These are phyloP conservation scores for Lycia hirtaria DNA, from an alignment of 2,888 invertebrate species.

Conservation along the genomic window DNA sequence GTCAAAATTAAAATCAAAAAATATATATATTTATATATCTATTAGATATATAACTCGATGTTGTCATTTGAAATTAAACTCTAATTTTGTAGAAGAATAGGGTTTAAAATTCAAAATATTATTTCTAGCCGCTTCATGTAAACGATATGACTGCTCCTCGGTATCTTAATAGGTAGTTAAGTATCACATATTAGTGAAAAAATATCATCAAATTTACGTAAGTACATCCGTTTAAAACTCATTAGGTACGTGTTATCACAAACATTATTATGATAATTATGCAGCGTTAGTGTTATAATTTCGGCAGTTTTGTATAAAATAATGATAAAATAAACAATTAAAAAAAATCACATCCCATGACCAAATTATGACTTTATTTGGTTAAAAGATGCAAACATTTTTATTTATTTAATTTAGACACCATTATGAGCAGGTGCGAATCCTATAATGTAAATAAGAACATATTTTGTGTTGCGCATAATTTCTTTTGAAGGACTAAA, in stretches of 20 bases:
- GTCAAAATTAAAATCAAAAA: too few relatives aligned
- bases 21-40: too few relatives aligned
- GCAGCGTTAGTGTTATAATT: slow-evolving; percentile 16
- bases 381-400: slow-evolving; percentile 3
- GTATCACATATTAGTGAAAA: background rate
- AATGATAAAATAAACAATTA: slow-evolving; percentile 9
- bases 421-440: slow-evolving; percentile 18
- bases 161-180: background rate
- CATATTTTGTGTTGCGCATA: background rate
- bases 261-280: slow-evolving; percentile 9
- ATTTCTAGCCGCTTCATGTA: background rate
- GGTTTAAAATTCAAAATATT: background rate
- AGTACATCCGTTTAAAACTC: background rate
- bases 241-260: slow-evolving; percentile 3
- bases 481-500: background rate
- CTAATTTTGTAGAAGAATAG: background rate
- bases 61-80: background rate
- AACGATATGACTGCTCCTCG: background rate
- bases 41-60: too few relatives aligned
- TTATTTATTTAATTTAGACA: slow-evolving; percentile 9
- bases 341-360: slow-evolving; percentile 10
- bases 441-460: slow-evolving; percentile 8
- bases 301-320: slow-evolving; percentile 6
- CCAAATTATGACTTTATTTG: slow-evolving; percentile 1
- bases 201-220: background rate